Base-by-base conservation (phyloP, 2,113 vertebrate genomes). In the Tragelaphus buxtoni region DNA sequence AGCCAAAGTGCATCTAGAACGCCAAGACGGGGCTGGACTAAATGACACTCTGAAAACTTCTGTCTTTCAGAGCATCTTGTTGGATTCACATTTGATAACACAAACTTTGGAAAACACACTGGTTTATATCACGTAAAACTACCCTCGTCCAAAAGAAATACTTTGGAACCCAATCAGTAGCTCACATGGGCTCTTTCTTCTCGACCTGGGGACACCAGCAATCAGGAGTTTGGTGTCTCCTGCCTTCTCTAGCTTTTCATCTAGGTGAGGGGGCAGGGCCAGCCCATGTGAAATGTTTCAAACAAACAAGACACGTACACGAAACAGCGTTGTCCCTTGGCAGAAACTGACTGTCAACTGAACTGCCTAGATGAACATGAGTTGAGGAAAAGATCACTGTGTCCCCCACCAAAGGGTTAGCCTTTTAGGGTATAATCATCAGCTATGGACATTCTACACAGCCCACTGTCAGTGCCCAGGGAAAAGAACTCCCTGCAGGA, bases 351-450 rank as follows among this genome's bases (percentile, higher is more conserved):
- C 2, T 24, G 49, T 26, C 53, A 22, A 13, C 4, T 0, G 12
- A 8, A 18, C 6, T 4, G 65, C 3, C 4, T 5, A 18, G 12
- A 13, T 13, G 17, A 35, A 12, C 9, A 3, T 1, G 39, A 92
- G 35, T 2, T 1, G 63, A 51, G 20, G n/a, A 35, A 24, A 45
- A 53, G 39, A 12, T 9, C 6, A 2, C 9, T 4, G 16, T 2
- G 58, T 1, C 4, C 9, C 35, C n/a, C 2, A 2, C 0, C 0
- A 1, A 32, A 82, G 42, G 28, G 4, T 0, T 30, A 11, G 74
- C 2, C 8, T 30, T 39, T 65, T 2, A 22, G 32, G 8, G n/a
- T 1, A 5, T 42, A 7, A 1, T 20, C 10, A 9, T 0, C 3
- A 12, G 1, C 4, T 17, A 17, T 0, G 26, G 39, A 7, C 2